phyloP scores from a whole-genome alignment of 2,888 invertebrate genomes.

The Resseliella maxima region DNA sequence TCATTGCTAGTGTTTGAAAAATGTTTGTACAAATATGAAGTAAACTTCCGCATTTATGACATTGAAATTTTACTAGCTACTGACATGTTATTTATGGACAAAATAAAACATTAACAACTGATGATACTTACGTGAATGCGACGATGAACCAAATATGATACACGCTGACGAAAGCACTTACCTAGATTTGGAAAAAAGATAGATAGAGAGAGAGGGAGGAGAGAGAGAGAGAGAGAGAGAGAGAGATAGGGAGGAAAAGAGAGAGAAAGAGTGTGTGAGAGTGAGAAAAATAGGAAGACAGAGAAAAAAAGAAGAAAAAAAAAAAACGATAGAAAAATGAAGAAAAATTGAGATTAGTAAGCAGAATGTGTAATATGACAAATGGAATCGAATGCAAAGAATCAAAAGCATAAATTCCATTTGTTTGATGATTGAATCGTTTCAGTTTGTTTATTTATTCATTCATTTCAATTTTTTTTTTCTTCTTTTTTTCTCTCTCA shows the following conservation, averaged over 20 bases:
- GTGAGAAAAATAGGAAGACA: no score
- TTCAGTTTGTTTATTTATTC: no score
- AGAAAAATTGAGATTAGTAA: constrained; percentile 23
- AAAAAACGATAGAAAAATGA: no score
- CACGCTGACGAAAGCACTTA: constrained; percentile 86
- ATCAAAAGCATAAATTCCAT: neutral
- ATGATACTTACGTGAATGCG: constrained; percentile 72
- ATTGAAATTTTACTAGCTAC: neutral
- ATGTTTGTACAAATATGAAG: neutral
- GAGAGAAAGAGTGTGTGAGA: constrained; percentile 62
- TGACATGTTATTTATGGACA: neutral
- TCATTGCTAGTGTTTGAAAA: neutral
- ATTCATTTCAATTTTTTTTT: neutral
- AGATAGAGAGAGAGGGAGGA: neutral
- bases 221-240: neutral
- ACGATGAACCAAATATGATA: constrained; percentile 85
- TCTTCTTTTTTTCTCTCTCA: neutral
- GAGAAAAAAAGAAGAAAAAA: no score
- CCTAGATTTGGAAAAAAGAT: constrained; percentile 68
- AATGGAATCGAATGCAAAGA: neutral
- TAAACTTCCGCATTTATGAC: neutral
- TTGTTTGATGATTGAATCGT: neutral
- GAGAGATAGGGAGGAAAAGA: neutral
- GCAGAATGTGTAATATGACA: neutral
- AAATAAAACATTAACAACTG: neutral